phyloP scores from a whole-genome alignment of 2,888 invertebrate genomes.

The Campopleginae sp. region DNA sequence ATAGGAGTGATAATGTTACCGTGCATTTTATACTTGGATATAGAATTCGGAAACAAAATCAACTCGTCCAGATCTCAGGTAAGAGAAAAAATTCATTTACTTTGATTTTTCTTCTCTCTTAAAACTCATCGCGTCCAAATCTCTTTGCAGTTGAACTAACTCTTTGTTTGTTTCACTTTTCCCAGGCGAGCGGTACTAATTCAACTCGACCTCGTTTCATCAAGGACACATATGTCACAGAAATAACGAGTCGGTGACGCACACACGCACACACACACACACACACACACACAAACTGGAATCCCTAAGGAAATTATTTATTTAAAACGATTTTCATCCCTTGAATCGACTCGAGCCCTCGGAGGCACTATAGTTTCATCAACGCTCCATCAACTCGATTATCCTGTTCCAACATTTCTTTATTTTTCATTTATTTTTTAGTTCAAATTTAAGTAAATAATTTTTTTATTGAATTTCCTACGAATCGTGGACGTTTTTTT shows the following conservation, averaged over 20 bases:
- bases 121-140: neutral
- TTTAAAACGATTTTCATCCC: constrained; percentile 36
- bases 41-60: constrained; percentile 52
- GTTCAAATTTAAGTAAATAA: neutral
- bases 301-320: constrained; percentile 45
- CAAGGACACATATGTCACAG: constrained; percentile 29
- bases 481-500: too few species aligned
- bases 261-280: too few species aligned
- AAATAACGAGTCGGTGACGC: constrained; percentile 24
- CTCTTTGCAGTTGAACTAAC: neutral
- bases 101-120: neutral
- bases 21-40: constrained; percentile 54
- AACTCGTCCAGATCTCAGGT: constrained; percentile 39
- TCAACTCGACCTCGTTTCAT: constrained; percentile 17
- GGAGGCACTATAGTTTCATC: neutral
- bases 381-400: constrained; percentile 4
- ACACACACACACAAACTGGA: constrained; percentile 1
- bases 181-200: constrained; percentile 47
- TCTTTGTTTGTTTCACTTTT: constrained; percentile 26
- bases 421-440: neutral
- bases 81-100: neutral
- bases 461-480: too few species aligned
- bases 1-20: constrained; percentile 52
- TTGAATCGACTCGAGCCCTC: constrained; percentile 8
- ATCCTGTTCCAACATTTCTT: neutral